These are phyloP conservation scores for Petrolisthes cinctipes DNA, from an alignment of 2,888 invertebrate species.

Conservation along the genomic window DNA sequence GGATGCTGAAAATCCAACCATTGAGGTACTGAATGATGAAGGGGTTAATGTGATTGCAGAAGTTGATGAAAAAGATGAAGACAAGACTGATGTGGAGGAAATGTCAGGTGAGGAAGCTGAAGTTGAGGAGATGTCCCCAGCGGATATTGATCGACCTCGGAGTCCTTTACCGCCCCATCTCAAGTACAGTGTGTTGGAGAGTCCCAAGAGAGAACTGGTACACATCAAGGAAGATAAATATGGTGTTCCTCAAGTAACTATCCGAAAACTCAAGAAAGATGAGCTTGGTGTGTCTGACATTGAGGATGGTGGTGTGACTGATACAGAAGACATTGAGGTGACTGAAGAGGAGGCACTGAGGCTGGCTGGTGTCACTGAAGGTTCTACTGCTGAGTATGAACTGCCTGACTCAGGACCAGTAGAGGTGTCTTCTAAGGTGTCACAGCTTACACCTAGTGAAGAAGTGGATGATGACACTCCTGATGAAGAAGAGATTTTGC, in stretches of 20 bases:
- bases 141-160: slow-evolving; percentile 39
- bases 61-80: slow-evolving; percentile 40
- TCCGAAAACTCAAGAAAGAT: slow-evolving; percentile 54
- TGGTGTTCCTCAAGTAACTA: slow-evolving; percentile 65
- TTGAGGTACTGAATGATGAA: slow-evolving; percentile 27
- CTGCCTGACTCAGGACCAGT: slow-evolving; percentile 36
- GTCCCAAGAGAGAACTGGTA: slow-evolving; percentile 61
- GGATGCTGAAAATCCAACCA: slow-evolving; percentile 22
- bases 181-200: slow-evolving; percentile 52
- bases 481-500: slow-evolving; percentile 54
- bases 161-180: slow-evolving; percentile 61
- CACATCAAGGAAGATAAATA: slow-evolving; percentile 64
- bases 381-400: slow-evolving; percentile 45
- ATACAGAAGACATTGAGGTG: slow-evolving; percentile 61
- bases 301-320: slow-evolving; percentile 45
- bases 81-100: slow-evolving; percentile 51
- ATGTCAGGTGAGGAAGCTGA: slow-evolving; percentile 46
- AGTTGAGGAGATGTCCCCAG: slow-evolving; percentile 48
- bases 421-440: slow-evolving; percentile 49
- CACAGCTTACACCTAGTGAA: slow-evolving; percentile 5
- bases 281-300: slow-evolving; percentile 50
- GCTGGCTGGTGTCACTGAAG: slow-evolving; percentile 41
- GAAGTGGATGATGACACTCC: slow-evolving; percentile 52
- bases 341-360: slow-evolving; percentile 58
- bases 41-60: slow-evolving; percentile 57